Evolutionary conservation across 2,797 vertebrate genomes (phyloP).

Genomic region (Molothrus ater): DNA sequence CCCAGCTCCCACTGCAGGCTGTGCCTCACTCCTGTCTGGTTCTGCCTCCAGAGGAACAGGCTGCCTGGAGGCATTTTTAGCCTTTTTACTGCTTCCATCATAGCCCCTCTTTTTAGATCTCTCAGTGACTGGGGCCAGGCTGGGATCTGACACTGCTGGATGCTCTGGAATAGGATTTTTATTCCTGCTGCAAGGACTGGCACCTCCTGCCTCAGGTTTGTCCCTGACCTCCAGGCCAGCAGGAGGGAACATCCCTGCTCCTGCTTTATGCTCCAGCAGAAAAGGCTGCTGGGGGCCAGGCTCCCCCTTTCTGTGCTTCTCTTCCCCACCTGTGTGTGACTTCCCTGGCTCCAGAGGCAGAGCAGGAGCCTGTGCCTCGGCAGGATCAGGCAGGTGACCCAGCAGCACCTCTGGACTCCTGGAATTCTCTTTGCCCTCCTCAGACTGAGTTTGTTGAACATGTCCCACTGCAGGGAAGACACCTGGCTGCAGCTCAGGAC

Average conservation of each 20-base stretch:
- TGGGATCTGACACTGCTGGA: not conserved
- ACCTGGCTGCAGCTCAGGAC: not conserved
- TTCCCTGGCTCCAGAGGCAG: not conserved
- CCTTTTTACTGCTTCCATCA: slow-evolving; percentile 50
- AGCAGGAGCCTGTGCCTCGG: not conserved
- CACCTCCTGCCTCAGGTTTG: not conserved
- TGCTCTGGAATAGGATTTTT: not conserved
- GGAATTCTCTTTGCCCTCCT: not conserved
- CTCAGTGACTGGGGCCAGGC: not conserved
- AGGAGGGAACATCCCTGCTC: not conserved
- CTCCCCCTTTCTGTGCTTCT: not conserved
- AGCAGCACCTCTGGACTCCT: not conserved
- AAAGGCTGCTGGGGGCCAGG: not conserved
- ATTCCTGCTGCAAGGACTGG: not conserved
- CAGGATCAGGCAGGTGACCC: not conserved
- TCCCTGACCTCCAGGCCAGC: accelerated
- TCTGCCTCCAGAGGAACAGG: not conserved
- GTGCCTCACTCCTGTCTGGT: not conserved
- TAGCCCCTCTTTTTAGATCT: slow-evolving; percentile 24
- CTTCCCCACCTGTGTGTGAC: not conserved
- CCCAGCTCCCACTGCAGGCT: not conserved
- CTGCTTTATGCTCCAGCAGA: not conserved
- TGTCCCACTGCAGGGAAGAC: not conserved
- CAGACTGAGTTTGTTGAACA: not conserved
- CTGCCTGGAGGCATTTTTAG: slow-evolving; percentile 23